Evolutionary conservation across 2,888 invertebrate species (phyloP).

Genomic region (Arctia plantaginis): DNA sequence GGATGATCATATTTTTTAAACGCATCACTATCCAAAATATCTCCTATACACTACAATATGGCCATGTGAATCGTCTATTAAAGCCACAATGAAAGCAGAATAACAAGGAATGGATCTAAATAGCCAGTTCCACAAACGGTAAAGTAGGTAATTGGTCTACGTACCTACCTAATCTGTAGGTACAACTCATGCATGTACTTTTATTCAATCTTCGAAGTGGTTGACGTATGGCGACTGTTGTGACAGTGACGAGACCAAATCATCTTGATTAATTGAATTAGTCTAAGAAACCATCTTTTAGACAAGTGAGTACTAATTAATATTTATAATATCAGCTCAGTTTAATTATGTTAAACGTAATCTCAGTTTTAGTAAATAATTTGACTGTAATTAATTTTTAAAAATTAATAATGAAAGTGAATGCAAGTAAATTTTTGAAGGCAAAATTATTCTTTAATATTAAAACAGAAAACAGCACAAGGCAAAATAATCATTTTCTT

Average conservation of each 20-base stretch:
- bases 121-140: constrained; percentile 39
- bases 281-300: background rate
- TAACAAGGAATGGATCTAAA: constrained; percentile 22
- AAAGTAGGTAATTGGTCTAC: constrained; percentile 66
- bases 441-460: no score
- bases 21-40: background rate
- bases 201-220: constrained; percentile 6
- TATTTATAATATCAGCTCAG: background rate
- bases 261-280: background rate
- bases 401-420: no score
- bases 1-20: background rate
- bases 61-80: background rate
- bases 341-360: background rate
- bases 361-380: background rate
- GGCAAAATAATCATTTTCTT: no score
- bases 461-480: no score
- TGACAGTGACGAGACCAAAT: background rate
- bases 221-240: background rate
- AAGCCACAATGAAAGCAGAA: background rate
- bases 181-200: constrained; percentile 1
- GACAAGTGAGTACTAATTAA: background rate
- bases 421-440: no score
- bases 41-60: background rate
- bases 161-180: constrained; percentile 8
- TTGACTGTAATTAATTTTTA: no score